Evolutionary conservation across 2,113 vertebrate genomes (phyloP).

Genomic region (Dolichallabes microphthalmus): DNA sequence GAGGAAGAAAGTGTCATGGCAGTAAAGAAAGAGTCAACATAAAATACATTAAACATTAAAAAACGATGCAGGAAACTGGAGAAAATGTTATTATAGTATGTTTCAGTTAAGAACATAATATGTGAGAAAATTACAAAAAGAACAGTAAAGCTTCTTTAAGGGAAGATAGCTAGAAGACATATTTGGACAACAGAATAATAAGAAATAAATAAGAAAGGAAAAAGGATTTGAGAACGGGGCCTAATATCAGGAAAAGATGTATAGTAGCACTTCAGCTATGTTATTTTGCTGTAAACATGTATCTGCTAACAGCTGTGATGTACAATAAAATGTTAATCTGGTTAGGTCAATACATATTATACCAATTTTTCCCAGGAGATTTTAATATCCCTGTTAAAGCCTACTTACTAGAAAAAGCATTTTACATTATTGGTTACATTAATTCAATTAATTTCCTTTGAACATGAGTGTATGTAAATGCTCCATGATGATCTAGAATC

Average conservation of each 20-base stretch:
- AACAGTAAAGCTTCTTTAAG: neutral
- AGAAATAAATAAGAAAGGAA: conserved; percentile 50
- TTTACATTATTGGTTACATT: neutral
- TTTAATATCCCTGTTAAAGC: conserved; percentile 2
- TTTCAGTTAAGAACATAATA: neutral
- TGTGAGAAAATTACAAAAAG: neutral
- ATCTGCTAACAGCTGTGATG: neutral
- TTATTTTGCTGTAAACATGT: conserved; percentile 2
- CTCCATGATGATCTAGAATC: conserved; percentile 64
- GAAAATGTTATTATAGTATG: neutral
- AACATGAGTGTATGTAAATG: conserved; percentile 55
- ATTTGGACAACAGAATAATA: conserved; percentile 35
- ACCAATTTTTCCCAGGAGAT: neutral
- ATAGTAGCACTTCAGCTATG: neutral
- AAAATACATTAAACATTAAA: conserved; percentile 14
- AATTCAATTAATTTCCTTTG: conserved; percentile 47
- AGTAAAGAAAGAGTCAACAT: neutral
- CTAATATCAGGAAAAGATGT: conserved; percentile 5
- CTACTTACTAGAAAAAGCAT: conserved; percentile 1
- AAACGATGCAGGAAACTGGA: neutral
- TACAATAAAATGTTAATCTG: conserved; percentile 7
- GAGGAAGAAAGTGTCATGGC: neutral
- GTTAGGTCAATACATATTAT: conserved; percentile 4
- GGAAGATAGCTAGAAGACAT: neutral
- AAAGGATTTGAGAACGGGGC: conserved; percentile 32